Evolutionary conservation across 2,797 vertebrate genomes (phyloP), one percentile per base, ranked within the genome.

Genomic region (Microcaecilia unicolor): DNA sequence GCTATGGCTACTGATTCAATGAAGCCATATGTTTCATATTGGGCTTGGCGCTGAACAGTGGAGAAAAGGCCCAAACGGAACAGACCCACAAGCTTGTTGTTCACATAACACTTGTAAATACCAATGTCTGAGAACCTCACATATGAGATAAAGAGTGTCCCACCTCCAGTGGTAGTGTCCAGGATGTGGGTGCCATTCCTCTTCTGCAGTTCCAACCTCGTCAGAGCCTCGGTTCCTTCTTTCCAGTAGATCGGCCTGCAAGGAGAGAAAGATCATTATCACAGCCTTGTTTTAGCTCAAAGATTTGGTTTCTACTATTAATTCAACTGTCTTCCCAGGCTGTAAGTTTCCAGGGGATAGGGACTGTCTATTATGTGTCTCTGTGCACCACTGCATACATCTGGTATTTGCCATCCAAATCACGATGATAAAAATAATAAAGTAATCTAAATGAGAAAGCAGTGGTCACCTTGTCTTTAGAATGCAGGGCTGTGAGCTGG

Each of bases 101-200:
- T 32, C 15, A 71, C 46, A 0, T 47, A 77, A 37, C 71, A 70
- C 15, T 9, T 46, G 39, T 70, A 74, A 3, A 19, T 10, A 23
- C 45, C 46, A 0, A 31, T 35, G 5, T 36, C 25, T 1, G 33
- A 22, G 4, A 27, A 6, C 4, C 46, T 48, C 32, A 37, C 20
- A 41, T 35, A 15, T 23, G 48, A 58, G 12, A 75, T 27, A 10
- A 18, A 50, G 6, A 73, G 58, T 5, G 18, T 25, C 13, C n/a
- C 30, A 5, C 71, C 70, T 0, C 69, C 65, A 0, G 24, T 62
- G 14, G 10, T 2, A 1, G 26, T 22, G 23, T 73, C 53, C 37
- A 77, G 24, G 28, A 32, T 2, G 5, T 30, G 37, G 15, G 44
- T 22, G 10, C n/a, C 15, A 10, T 46, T 51, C 13, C 23, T 28